These are phyloP conservation scores for Anguilla anguilla DNA, from an alignment of 2,797 vertebrate genomes.

Conservation along the genomic window DNA sequence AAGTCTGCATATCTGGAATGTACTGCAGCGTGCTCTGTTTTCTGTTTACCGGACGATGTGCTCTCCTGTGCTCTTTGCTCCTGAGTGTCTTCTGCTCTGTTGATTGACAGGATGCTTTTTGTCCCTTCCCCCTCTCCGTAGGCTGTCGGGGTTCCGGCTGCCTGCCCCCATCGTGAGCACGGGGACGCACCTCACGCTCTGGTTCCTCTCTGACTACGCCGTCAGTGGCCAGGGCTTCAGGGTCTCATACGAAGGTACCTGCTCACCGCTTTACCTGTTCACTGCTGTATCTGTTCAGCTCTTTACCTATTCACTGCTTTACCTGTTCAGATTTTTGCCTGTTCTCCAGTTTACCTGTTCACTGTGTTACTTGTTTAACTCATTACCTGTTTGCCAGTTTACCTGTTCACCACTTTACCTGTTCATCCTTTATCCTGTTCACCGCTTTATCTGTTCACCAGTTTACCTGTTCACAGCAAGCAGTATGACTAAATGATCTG, in stretches of 20 bases:
- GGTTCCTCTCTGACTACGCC: constrained; percentile 92
- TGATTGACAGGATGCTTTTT: constrained; percentile 48
- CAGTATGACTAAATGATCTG: background rate
- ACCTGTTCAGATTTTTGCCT: background rate
- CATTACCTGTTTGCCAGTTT: too few species aligned
- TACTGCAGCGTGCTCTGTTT: too few species aligned
- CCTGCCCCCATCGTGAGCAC: constrained; percentile 92
- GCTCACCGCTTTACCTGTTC: background rate
- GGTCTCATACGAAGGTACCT: constrained; percentile 88
- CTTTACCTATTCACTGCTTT: background rate
- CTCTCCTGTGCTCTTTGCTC: background rate
- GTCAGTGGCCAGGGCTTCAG: constrained; percentile 97
- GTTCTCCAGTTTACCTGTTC: background rate
- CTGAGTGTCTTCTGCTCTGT: background rate
- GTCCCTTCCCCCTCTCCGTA: constrained; percentile 62
- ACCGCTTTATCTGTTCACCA: too few species aligned
- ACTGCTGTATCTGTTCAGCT: background rate
- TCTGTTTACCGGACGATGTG: too few species aligned
- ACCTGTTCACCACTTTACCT: too few species aligned
- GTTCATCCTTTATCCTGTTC: too few species aligned
- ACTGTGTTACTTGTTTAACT: background rate
- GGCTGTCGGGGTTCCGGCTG: constrained; percentile 96
- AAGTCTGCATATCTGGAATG: too few species aligned
- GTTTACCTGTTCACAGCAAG: background rate
- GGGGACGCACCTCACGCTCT: constrained; percentile 85